These are phyloP conservation scores for Trachelipus rathkii DNA, from an alignment of 1,140 invertebrate species.

Conservation along the genomic window DNA sequence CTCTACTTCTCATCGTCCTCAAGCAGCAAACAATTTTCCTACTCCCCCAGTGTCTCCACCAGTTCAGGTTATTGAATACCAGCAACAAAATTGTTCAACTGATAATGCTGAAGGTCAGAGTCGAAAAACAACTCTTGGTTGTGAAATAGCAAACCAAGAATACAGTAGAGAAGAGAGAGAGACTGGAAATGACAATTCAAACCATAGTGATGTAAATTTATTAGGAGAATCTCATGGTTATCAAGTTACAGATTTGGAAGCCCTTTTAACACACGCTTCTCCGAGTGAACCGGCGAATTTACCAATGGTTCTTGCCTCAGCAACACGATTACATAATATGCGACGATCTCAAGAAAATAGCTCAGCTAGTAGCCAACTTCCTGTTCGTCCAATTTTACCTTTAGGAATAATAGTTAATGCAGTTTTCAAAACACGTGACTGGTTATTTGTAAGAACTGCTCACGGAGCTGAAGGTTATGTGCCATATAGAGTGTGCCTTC, in stretches of 20 bases:
- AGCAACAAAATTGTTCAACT: constrained; percentile 42
- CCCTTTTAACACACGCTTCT: constrained; percentile 39
- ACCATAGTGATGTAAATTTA: neutral
- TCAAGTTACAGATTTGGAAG: constrained; percentile 43
- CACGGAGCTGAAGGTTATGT: constrained; percentile 71
- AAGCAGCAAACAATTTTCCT: constrained; percentile 49
- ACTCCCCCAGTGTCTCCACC: constrained; percentile 47
- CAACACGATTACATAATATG: constrained; percentile 45
- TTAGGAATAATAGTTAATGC: constrained; percentile 78
- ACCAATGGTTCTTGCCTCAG: constrained; percentile 43
- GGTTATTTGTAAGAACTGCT: constrained; percentile 76
- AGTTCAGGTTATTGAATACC: constrained; percentile 45
- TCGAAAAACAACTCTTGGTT: constrained; percentile 27
- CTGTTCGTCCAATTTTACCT: constrained; percentile 54
- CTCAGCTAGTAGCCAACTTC: constrained; percentile 22
- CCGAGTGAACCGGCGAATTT: constrained; percentile 41
- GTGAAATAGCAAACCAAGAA: constrained; percentile 14
- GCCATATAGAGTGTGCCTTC: constrained; percentile 58
- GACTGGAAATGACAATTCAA: neutral
- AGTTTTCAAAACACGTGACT: constrained; percentile 73
- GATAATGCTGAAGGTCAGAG: constrained; percentile 30
- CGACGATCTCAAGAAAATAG: constrained; percentile 36
- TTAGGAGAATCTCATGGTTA: constrained; percentile 36
- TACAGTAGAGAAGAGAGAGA: constrained; percentile 23
- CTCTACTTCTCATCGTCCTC: constrained; percentile 54